Percentiles rank a stretch among this genome's conserved stretches.
Evolutionary conservation across 2,113 vertebrate genomes (phyloP).

Genomic region (Oreocharis arfaki): DNA sequence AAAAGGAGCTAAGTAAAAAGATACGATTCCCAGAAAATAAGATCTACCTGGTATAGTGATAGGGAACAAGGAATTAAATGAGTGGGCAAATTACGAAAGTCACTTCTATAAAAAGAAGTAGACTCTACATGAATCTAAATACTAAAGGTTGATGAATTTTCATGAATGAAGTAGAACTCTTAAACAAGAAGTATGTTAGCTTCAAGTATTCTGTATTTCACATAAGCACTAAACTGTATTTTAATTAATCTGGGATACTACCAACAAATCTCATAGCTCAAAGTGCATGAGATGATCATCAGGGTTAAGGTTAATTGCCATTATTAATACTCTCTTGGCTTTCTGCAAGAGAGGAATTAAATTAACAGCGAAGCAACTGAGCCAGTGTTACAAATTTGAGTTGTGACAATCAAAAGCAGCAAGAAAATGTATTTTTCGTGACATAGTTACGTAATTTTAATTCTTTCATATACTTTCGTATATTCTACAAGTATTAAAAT

Average conservation of each 20-base stretch:
- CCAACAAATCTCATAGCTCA: neutral
- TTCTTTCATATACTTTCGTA: neutral
- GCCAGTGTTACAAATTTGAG: neutral
- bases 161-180: neutral
- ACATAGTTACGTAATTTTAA: neutral
- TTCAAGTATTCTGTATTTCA: neutral
- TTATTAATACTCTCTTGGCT: neutral
- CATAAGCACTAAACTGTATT: neutral
- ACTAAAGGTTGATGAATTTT: neutral
- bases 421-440: neutral
- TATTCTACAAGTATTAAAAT: neutral
- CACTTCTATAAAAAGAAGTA: neutral
- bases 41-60: neutral
- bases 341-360: neutral
- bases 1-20: neutral
- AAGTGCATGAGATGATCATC: neutral
- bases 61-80: neutral
- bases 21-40: neutral
- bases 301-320: neutral
- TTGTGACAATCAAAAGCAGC: neutral
- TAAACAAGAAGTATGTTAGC: neutral
- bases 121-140: neutral
- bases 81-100: neutral
- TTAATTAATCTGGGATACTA: neutral
- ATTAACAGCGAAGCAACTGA: neutral